Conservation (phyloP, 2,797 vertebrate species). For the Cetoscarus ocellatus region DNA sequence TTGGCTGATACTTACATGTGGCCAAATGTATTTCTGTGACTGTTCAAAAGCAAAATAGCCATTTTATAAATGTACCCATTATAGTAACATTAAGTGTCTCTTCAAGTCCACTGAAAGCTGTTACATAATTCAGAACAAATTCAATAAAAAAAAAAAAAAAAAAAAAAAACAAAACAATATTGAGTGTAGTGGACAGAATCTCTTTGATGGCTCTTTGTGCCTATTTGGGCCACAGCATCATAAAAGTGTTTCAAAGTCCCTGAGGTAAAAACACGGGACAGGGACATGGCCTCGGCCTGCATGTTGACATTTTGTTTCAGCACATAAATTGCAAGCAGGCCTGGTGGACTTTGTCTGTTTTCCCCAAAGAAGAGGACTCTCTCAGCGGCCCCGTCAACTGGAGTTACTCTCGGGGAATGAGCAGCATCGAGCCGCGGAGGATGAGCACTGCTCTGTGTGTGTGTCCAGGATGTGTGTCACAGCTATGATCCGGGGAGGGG, state of each 20-base stretch:
- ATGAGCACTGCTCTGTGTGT: conserved; percentile 12
- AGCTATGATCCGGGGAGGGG: conserved; percentile 20
- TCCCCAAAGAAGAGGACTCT: conserved; percentile 39
- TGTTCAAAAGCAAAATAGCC: conserved; percentile 44
- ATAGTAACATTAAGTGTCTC: conserved; percentile 26
- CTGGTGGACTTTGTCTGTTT: conserved; percentile 22
- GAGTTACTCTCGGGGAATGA: conserved; percentile 59
- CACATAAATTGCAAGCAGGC: conserved; percentile 44
- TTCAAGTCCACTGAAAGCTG: conserved; percentile 19
- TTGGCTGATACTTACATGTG: conserved; percentile 19
- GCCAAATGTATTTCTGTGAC: conserved; percentile 26
- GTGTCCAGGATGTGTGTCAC: conserved; percentile 44
- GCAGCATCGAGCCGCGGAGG: conserved; percentile 29
- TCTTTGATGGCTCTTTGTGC: conserved; percentile 8
- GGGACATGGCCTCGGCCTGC: conserved; percentile 17
- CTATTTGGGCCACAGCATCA: conserved; percentile 14
- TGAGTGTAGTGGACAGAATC: conserved; percentile 4
- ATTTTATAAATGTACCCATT: conserved; percentile 43
- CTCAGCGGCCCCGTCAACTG: conserved; percentile 65
- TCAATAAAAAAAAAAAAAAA: conserved; percentile 37
- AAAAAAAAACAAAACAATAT: conserved; percentile 27
- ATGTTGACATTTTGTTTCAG: conserved; percentile 63
- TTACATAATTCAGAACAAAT: conserved; percentile 28
- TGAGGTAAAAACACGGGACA: conserved; percentile 16
- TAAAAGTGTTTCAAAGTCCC: conserved; percentile 29